phyloP scores from a whole-genome alignment of 1,140 invertebrate species.

The Penaeus indicus region DNA sequence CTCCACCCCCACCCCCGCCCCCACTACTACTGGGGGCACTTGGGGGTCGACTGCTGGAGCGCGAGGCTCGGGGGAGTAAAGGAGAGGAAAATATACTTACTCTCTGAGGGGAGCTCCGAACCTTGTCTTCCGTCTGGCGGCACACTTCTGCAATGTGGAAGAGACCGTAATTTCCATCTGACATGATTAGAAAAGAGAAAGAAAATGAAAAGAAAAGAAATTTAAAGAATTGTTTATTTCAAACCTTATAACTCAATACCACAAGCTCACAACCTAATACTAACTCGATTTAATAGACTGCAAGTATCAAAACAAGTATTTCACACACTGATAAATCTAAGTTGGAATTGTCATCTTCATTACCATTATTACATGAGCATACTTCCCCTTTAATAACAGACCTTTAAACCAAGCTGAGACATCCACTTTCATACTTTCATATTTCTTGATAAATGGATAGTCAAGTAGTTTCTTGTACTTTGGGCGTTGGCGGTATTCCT shows the following conservation, averaged over 20 bases:
- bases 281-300: no score
- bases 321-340: no score
- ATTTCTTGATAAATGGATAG: conserved; percentile 87
- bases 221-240: no score
- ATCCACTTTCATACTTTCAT: conserved; percentile 79
- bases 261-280: no score
- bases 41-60: conserved; percentile 63
- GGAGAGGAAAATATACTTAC: conserved; percentile 64
- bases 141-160: conserved; percentile 72
- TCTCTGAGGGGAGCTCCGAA: conserved; percentile 62
- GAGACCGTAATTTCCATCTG: not conserved
- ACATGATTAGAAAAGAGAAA: not conserved
- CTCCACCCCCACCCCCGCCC: conserved; percentile 47
- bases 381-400: conserved; percentile 11
- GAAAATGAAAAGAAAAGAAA: no score
- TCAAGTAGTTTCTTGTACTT: conserved; percentile 94
- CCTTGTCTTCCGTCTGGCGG: conserved; percentile 64
- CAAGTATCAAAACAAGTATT: no score
- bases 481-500: conserved; percentile 91
- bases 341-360: no score
- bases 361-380: not conserved
- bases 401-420: conserved; percentile 80
- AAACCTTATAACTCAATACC: no score
- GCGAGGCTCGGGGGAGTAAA: conserved; percentile 51
- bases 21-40: conserved; percentile 48